phyloP scores from a whole-genome alignment of 2,888 invertebrate genomes.

The Muschampia plurimacula region DNA sequence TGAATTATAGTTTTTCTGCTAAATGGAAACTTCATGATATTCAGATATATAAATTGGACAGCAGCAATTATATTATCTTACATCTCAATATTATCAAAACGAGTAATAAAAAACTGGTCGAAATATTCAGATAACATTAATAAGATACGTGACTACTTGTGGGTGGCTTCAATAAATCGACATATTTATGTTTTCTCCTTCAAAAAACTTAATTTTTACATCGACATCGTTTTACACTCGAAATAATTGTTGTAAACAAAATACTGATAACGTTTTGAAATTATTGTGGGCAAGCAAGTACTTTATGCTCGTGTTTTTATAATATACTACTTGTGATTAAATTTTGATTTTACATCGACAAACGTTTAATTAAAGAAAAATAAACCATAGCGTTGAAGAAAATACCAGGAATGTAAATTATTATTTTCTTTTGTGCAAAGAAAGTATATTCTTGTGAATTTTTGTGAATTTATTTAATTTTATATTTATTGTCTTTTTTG shows the following conservation, averaged over 20 bases:
- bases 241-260: constrained; percentile 11
- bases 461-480: no score
- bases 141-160: constrained; percentile 51
- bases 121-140: constrained; percentile 54
- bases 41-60: not conserved
- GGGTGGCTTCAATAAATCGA: constrained; percentile 41
- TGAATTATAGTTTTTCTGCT: not conserved
- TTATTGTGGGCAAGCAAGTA: not conserved
- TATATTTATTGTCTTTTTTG: no score
- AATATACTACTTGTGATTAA: not conserved
- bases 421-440: no score
- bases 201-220: constrained; percentile 19
- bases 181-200: constrained; percentile 18
- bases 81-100: constrained; percentile 45
- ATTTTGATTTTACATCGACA: no score
- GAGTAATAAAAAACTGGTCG: constrained; percentile 41
- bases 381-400: no score
- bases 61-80: constrained; percentile 42
- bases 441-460: no score
- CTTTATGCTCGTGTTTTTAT: not conserved
- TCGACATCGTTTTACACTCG: constrained; percentile 28
- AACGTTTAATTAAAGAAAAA: no score
- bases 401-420: no score
- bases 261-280: not conserved
- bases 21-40: not conserved